These are phyloP conservation scores for Bothrops jararaca DNA, from an alignment of 2,113 vertebrate species.

Conservation along the genomic window DNA sequence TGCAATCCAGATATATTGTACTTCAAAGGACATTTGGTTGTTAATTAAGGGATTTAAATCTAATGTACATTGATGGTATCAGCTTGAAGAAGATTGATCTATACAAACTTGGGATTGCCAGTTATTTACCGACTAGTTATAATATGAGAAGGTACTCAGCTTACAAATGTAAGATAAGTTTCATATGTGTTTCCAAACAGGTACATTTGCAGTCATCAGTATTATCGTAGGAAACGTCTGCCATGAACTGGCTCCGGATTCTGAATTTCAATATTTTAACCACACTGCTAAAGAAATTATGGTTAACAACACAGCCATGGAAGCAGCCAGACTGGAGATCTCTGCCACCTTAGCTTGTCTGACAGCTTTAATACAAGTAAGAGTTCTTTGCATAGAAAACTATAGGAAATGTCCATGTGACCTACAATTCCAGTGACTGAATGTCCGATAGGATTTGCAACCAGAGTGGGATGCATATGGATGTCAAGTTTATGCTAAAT, in stretches of 20 bases:
- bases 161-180: slow-evolving; percentile 13
- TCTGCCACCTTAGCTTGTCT: slow-evolving; percentile 88
- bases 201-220: slow-evolving; percentile 91
- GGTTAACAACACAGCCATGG: slow-evolving; percentile 74
- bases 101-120: not conserved
- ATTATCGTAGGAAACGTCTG: slow-evolving; percentile 89
- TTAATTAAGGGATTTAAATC: not conserved
- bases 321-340: slow-evolving; percentile 78
- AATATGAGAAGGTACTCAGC: slow-evolving; percentile 10
- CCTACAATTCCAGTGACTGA: not conserved
- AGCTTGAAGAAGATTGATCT: not conserved
- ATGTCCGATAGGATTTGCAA: not conserved
- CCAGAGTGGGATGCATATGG: not conserved
- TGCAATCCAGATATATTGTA: not conserved
- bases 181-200: slow-evolving; percentile 56
- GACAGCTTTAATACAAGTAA: slow-evolving; percentile 90
- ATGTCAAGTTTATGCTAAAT: not conserved
- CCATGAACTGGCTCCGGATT: slow-evolving; percentile 80
- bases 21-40: not conserved
- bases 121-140: not conserved
- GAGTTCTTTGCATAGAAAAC: not conserved
- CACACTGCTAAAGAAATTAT: slow-evolving; percentile 69
- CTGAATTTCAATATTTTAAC: slow-evolving; percentile 79
- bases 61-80: not conserved
- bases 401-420: not conserved